These are phyloP conservation scores for Trichogramma evanescens DNA, from an alignment of 2,888 invertebrate genomes.

Conservation along the genomic window DNA sequence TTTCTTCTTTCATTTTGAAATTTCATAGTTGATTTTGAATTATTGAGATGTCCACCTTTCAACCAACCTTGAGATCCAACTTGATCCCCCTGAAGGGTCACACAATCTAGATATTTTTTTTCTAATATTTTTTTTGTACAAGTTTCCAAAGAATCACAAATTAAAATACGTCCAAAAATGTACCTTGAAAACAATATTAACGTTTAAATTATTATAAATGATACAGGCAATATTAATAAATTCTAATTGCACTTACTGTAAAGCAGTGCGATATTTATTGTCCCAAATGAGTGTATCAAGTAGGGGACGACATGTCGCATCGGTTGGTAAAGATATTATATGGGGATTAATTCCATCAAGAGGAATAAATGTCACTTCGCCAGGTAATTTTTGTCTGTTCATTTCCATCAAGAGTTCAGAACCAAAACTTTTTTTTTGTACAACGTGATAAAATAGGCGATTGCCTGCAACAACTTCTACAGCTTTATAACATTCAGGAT, in stretches of 20 bases:
- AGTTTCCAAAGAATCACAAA: slow-evolving; percentile 91
- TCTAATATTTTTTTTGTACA: slow-evolving; percentile 91
- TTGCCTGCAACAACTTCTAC: slow-evolving; percentile 86
- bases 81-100: slow-evolving; percentile 94
- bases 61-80: slow-evolving; percentile 91
- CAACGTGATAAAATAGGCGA: slow-evolving; percentile 94
- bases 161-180: slow-evolving; percentile 96
- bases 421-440: slow-evolving; percentile 93
- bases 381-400: slow-evolving; percentile 90
- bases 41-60: slow-evolving; percentile 98
- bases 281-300: no score
- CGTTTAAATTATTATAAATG: neutral
- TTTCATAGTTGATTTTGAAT: slow-evolving; percentile 83
- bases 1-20: slow-evolving; percentile 75
- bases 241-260: no score
- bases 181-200: slow-evolving; percentile 49
- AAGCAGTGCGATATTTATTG: no score
- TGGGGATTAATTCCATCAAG: slow-evolving; percentile 61
- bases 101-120: slow-evolving; percentile 85
- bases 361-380: slow-evolving; percentile 99
- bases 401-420: slow-evolving; percentile 96
- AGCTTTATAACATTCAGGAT: slow-evolving; percentile 93
- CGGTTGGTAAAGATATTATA: neutral
- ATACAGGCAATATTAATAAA: neutral
- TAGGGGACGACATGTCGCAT: neutral